These are phyloP conservation scores for Reticulitermes speratus DNA, from an alignment of 1,140 invertebrate genomes.

Conservation along the genomic window DNA sequence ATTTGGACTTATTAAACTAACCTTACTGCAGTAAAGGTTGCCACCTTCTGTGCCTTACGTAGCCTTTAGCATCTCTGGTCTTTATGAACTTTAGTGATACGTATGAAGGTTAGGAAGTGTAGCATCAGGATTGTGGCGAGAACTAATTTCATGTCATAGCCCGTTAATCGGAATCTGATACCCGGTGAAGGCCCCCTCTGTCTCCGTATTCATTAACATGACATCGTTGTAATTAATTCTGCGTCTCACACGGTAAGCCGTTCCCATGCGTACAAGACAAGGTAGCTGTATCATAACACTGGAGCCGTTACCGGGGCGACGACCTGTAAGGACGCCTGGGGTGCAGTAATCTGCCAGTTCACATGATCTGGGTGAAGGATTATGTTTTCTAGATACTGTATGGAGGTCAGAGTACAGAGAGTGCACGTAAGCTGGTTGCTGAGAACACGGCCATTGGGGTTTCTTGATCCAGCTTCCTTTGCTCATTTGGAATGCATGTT, in stretches of 20 bases:
- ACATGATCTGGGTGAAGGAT: neutral
- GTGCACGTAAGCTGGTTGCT: neutral
- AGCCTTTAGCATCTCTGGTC: neutral
- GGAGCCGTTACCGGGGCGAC: neutral
- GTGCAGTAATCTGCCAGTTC: neutral
- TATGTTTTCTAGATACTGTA: neutral
- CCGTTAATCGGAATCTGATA: neutral
- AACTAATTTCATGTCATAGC: slow-evolving; percentile 9
- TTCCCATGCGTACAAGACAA: slow-evolving; percentile 8
- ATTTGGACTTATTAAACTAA: neutral
- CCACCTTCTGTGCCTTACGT: neutral
- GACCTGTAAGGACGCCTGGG: neutral
- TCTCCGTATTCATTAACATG: neutral
- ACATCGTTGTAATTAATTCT: slow-evolving; percentile 3
- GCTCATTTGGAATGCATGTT: too few relatives aligned
- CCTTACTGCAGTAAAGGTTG: neutral
- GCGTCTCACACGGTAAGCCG: neutral
- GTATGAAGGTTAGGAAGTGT: neutral
- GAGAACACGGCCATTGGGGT: too few relatives aligned
- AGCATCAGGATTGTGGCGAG: neutral
- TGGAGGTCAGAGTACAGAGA: neutral
- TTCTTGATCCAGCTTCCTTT: too few relatives aligned
- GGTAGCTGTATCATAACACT: slow-evolving; percentile 10
- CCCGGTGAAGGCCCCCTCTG: neutral
- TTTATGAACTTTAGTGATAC: neutral